A percentile compares a stretch with the other conserved stretches of the same genome.
phyloP scores from a whole-genome alignment of 2,113 vertebrate genomes.

The Leucoraja erinaceus region DNA sequence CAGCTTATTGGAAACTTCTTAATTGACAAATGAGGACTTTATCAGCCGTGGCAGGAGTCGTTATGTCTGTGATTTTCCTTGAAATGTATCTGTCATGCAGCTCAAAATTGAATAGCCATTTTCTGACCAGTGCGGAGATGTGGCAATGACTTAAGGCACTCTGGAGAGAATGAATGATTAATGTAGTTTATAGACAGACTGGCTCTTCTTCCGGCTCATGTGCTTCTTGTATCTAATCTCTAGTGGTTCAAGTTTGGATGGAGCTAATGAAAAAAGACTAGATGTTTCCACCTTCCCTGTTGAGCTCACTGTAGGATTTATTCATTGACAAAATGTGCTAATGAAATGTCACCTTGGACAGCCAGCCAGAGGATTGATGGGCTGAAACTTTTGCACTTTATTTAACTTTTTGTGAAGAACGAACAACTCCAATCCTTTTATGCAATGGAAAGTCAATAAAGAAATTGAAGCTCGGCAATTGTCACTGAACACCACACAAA shows the following conservation, averaged over 20 bases:
- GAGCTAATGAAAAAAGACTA: conserved; percentile 79
- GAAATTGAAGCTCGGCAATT: conserved; percentile 45
- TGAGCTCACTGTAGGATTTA: conserved; percentile 67
- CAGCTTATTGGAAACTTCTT: conserved; percentile 66
- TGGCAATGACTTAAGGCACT: conserved; percentile 59
- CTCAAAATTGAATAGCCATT: conserved; percentile 67
- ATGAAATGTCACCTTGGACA: conserved; percentile 90
- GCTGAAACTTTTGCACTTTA: conserved; percentile 75
- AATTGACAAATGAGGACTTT: conserved; percentile 85
- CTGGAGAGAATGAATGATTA: conserved; percentile 73
- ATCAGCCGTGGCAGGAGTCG: conserved; percentile 75
- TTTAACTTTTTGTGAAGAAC: conserved; percentile 74
- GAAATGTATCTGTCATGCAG: conserved; percentile 72
- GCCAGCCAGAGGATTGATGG: conserved; percentile 77
- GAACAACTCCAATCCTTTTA: conserved; percentile 52
- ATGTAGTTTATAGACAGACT: conserved; percentile 71
- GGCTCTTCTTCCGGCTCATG: conserved; percentile 54
- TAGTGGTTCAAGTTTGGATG: conserved; percentile 62
- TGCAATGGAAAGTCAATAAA: conserved; percentile 58
- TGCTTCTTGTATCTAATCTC: conserved; percentile 68
- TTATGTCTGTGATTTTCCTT: conserved; percentile 79
- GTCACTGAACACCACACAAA: conserved; percentile 25
- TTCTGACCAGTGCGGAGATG: conserved; percentile 59
- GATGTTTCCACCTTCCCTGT: conserved; percentile 65
- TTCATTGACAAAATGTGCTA: conserved; percentile 85